Conservation (phyloP, 2,113 vertebrate species). For the Callocephalon fimbriatum region DNA sequence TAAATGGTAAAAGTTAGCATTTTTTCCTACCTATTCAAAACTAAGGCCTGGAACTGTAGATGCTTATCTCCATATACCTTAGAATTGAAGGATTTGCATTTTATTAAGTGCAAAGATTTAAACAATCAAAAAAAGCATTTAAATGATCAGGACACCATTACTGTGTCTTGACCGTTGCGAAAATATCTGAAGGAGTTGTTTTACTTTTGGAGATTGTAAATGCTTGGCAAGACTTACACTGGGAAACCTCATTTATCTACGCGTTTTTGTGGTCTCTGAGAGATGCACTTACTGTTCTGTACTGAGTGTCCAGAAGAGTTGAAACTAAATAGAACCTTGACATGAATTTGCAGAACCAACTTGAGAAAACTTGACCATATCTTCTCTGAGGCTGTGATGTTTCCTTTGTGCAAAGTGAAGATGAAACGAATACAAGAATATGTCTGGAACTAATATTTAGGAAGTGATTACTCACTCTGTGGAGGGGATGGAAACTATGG, state of each 20-base stretch:
- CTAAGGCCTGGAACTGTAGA: not conserved
- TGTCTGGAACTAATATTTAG: not conserved
- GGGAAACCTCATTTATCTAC: not conserved
- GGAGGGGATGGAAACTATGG: not conserved
- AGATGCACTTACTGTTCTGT: not conserved
- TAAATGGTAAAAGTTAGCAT: accelerated
- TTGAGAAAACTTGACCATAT: not conserved
- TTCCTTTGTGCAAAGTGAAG: not conserved
- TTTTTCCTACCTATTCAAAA: not conserved
- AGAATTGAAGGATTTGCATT: not conserved
- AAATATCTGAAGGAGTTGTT: not conserved
- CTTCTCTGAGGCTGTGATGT: not conserved
- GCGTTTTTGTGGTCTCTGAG: not conserved
- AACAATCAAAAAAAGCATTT: not conserved
- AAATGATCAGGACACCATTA: not conserved
- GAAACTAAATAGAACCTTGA: not conserved
- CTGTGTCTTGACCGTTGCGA: not conserved
- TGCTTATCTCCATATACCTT: not conserved
- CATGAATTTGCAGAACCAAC: not conserved
- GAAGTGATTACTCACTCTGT: not conserved
- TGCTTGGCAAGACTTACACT: not conserved
- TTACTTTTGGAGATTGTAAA: not conserved
- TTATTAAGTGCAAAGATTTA: not conserved
- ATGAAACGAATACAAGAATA: not conserved
- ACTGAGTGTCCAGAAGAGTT: not conserved